Base-by-base conservation (phyloP, 2,888 invertebrate species). In the Dysmachus trigonus region DNA sequence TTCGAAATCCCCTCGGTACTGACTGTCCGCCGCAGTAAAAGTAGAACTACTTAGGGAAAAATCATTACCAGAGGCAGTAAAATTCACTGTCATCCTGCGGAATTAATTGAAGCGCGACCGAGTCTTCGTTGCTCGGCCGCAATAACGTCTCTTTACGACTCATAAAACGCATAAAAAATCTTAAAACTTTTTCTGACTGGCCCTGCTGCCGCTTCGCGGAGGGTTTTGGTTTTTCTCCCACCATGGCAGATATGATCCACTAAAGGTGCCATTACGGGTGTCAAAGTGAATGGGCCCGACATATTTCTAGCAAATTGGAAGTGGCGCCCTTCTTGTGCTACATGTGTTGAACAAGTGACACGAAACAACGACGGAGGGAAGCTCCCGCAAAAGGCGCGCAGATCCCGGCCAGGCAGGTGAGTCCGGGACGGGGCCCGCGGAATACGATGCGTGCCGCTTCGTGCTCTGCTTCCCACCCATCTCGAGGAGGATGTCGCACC, bases 331-430 rank as follows among this genome's bases (percentile, higher is more conserved):
- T 79, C 51, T 76, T 76, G 27, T 79, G 76, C 79, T 51, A 79
- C 79, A 79, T 79, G 79, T 79, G 79, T 51, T 79, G 51, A 79
- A 79, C 79, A 79, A 79, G 79, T 79, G 79, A 79, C 51, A 79
- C 51, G 79, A 51, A 79, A 79, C 51, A 79, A 79, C 30, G 15
- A 51, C 15, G 47, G 51, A 79, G 47, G 30, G 51, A 51, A 51
- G 51, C 31, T 18, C 31, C 73, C 31, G 73, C n/a, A 27, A 15
- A 31, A 62, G 8, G n/a, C n/a, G 7, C 41, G 10, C 15, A 8
- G 10, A 62, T 62, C 22, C 62, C 62, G 18, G 2, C 62, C 1
- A 0, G 27, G 2, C 22, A n/a, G 4, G 30, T 33, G n/a, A 1
- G 30, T 7, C 4, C 4, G 4, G 30, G 30, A 1, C 27, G 10